These are phyloP conservation scores for Coregonus clupeaformis DNA, from an alignment of 2,113 vertebrate species.

Conservation along the genomic window DNA sequence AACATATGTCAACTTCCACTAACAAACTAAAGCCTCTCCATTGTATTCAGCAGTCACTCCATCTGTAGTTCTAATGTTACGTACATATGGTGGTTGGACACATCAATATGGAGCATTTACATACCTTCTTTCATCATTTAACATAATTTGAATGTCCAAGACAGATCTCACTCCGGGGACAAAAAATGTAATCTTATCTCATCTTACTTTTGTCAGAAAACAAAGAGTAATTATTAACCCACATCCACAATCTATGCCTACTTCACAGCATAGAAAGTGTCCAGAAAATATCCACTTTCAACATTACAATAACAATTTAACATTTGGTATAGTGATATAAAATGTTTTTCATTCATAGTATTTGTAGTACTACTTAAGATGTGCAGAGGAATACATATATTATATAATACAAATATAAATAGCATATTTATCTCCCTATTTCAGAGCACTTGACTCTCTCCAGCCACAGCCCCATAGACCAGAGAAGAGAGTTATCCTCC, in stretches of 20 bases:
- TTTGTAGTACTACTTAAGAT: too few species aligned
- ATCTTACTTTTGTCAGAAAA: neutral
- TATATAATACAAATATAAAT: conserved; percentile 45
- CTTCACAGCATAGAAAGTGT: too few species aligned
- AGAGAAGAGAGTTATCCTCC: conserved; percentile 12
- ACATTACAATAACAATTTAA: too few species aligned
- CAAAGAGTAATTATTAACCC: neutral
- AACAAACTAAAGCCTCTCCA: conserved; percentile 11
- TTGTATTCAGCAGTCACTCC: neutral
- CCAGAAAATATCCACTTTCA: too few species aligned
- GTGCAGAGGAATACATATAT: conserved; percentile 20
- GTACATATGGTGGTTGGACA: conserved; percentile 12
- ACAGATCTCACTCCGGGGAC: too few species aligned
- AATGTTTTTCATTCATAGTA: too few species aligned
- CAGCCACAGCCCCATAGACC: conserved; percentile 37
- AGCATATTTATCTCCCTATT: conserved; percentile 62
- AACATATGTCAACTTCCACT: conserved; percentile 18
- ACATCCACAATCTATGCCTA: too few species aligned
- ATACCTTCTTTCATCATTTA: neutral
- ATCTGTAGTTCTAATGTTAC: neutral
- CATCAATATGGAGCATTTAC: neutral
- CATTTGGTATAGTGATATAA: too few species aligned
- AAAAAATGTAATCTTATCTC: too few species aligned
- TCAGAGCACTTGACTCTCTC: conserved; percentile 55
- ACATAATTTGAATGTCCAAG: too few species aligned